phyloP scores from a whole-genome alignment of 2,888 invertebrate species.

The Orchesellides sinensis region DNA sequence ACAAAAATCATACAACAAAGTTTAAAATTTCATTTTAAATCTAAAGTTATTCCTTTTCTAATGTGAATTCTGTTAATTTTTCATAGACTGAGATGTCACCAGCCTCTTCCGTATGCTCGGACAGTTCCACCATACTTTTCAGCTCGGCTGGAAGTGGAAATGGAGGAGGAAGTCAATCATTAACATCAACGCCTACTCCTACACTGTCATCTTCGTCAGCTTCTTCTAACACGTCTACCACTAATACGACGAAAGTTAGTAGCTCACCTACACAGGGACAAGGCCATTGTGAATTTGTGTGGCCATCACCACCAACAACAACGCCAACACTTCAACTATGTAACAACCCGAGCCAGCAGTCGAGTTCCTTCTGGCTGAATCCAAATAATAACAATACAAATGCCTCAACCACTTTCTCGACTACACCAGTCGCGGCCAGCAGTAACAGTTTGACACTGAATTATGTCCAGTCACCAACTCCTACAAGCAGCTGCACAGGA shows the following conservation, averaged over 20 bases:
- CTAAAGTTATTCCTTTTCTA: neutral
- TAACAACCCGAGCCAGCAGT: slow-evolving; percentile 7
- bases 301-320: slow-evolving; percentile 56
- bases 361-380: slow-evolving; percentile 44
- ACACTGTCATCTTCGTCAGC: slow-evolving; percentile 62
- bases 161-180: slow-evolving; percentile 60
- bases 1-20: slow-evolving; percentile 18
- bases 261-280: slow-evolving; percentile 65
- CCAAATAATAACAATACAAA: no score
- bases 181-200: slow-evolving; percentile 67
- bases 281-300: slow-evolving; percentile 69
- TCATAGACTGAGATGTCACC: slow-evolving; percentile 74
- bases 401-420: slow-evolving; percentile 36
- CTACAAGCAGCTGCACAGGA: slow-evolving; percentile 56
- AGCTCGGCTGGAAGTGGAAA: slow-evolving; percentile 51
- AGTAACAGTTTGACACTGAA: slow-evolving; percentile 58
- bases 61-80: slow-evolving; percentile 11
- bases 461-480: slow-evolving; percentile 60
- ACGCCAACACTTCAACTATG: no score
- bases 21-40: neutral
- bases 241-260: slow-evolving; percentile 57
- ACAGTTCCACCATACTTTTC: slow-evolving; percentile 58
- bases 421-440: slow-evolving; percentile 23
- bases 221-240: slow-evolving; percentile 28
- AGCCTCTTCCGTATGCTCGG: slow-evolving; percentile 74